phyloP scores from a whole-genome alignment of 2,113 vertebrate species.

The Stigmatopora nigra region DNA sequence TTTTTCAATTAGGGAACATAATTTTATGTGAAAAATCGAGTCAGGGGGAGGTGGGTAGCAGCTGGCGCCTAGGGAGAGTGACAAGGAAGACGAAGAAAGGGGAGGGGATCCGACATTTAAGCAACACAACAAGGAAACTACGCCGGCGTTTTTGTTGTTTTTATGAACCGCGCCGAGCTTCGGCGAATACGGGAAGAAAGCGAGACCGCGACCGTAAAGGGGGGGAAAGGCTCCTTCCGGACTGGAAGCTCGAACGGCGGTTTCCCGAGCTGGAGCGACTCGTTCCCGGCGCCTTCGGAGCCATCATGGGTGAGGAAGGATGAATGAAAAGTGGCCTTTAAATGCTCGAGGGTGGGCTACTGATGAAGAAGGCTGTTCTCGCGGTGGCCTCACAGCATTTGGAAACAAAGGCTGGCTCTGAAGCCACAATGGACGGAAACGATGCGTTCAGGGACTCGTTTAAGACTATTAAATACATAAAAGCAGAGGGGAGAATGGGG shows the following conservation, averaged over 20 bases:
- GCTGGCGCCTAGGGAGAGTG: constrained; percentile 55
- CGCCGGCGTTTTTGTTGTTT: constrained; percentile 53
- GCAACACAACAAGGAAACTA: constrained; percentile 74
- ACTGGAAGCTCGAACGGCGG: constrained; percentile 5
- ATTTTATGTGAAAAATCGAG: neutral
- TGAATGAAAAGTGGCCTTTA: constrained; percentile 34
- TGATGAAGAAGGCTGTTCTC: constrained; percentile 42
- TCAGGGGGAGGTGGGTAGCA: constrained; percentile 7
- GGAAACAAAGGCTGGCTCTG: constrained; percentile 48
- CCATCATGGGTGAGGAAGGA: constrained; percentile 71
- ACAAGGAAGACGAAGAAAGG: constrained; percentile 61
- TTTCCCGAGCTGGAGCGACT: constrained; percentile 37
- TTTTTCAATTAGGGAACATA: too few relatives aligned
- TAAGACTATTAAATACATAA: neutral
- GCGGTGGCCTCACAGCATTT: constrained; percentile 28
- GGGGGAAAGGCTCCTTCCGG: neutral
- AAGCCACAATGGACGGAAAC: constrained; percentile 34
- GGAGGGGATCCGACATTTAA: constrained; percentile 69
- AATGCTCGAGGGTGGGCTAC: constrained; percentile 35
- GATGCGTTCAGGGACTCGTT: constrained; percentile 20
- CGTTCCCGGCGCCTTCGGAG: constrained; percentile 42
- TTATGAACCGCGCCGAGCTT: constrained; percentile 62
- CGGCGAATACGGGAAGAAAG: constrained; percentile 12
- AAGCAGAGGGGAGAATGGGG: neutral
- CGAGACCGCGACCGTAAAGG: too few relatives aligned